These are phyloP conservation scores for Zaprionus bogoriensis DNA, from an alignment of 2,888 invertebrate species.

Conservation along the genomic window DNA sequence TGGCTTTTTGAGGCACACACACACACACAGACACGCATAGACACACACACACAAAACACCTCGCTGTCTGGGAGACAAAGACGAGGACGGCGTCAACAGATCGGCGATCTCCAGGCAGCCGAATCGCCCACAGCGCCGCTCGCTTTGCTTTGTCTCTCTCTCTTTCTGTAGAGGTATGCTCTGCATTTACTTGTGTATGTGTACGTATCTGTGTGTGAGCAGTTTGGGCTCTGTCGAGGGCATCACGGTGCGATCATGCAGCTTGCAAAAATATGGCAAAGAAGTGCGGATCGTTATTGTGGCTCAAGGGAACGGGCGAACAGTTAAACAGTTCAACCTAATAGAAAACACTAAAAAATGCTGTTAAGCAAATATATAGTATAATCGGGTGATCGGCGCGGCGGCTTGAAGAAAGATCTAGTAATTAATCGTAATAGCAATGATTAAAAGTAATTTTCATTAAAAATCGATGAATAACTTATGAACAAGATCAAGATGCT, in stretches of 20 bases:
- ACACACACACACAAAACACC: background rate
- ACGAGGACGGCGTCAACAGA: slow-evolving; percentile 28
- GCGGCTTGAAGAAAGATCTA: background rate
- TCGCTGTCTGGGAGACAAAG: slow-evolving; percentile 25
- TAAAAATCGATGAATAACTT: background rate
- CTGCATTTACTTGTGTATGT: background rate
- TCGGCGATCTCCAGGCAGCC: slow-evolving; percentile 60
- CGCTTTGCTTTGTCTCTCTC: slow-evolving; percentile 56
- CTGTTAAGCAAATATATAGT: too few species aligned
- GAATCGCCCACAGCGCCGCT: slow-evolving; percentile 66
- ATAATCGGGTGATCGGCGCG: too few species aligned
- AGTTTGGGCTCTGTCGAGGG: slow-evolving; percentile 28
- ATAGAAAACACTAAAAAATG: slow-evolving; percentile 2
- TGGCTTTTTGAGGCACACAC: slow-evolving; percentile 53
- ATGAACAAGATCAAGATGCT: too few species aligned
- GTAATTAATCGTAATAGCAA: background rate
- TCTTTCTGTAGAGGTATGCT: slow-evolving; percentile 18
- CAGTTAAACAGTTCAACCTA: background rate
- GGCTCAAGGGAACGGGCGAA: slow-evolving; percentile 13
- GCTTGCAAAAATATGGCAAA: slow-evolving; percentile 28
- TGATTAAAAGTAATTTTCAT: background rate
- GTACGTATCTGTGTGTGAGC: slow-evolving; percentile 7
- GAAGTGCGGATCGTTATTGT: slow-evolving; percentile 1
- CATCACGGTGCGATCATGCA: slow-evolving; percentile 37
- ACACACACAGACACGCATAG: slow-evolving; percentile 1